Conservation (phyloP, 2,888 invertebrate species). For the Galerucella pusilla region DNA sequence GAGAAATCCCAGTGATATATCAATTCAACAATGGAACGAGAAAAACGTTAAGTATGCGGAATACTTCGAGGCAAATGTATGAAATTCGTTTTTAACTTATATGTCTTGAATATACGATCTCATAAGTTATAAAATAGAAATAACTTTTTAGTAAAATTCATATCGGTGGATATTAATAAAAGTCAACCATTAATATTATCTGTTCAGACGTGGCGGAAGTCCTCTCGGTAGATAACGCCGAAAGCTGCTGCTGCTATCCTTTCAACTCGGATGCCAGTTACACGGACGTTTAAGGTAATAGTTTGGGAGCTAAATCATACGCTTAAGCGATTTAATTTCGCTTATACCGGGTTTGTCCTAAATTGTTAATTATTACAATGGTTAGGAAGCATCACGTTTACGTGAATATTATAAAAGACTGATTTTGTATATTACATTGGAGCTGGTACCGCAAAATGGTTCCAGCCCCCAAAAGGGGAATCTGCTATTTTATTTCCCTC, state of each 20-base stretch:
- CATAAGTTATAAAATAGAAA: neutral
- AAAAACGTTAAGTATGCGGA: neutral
- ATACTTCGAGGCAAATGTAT: constrained; percentile 1
- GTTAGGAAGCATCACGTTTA: neutral
- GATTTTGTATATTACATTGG: too few relatives aligned
- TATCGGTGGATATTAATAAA: constrained; percentile 26
- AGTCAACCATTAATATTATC: constrained; percentile 32
- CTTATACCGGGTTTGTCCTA: neutral
- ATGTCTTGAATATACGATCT: constrained; percentile 9
- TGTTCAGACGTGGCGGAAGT: constrained; percentile 9
- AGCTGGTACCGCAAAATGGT: too few relatives aligned
- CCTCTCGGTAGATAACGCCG: constrained; percentile 19
- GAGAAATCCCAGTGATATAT: constrained; percentile 6
- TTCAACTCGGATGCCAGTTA: neutral
- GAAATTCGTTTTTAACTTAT: neutral
- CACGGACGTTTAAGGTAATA: constrained; percentile 8
- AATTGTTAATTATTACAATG: neutral
- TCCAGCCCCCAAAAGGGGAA: too few relatives aligned
- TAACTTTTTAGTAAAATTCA: constrained; percentile 25
- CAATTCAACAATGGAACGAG: constrained; percentile 1
- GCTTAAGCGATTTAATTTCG: neutral
- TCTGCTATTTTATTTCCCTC: too few relatives aligned
- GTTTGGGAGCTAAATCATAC: neutral
- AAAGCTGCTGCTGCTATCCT: constrained; percentile 18
- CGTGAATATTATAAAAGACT: too few relatives aligned